Conservation (phyloP, 2,888 invertebrate genomes). For the Amphipoea lucens region DNA sequence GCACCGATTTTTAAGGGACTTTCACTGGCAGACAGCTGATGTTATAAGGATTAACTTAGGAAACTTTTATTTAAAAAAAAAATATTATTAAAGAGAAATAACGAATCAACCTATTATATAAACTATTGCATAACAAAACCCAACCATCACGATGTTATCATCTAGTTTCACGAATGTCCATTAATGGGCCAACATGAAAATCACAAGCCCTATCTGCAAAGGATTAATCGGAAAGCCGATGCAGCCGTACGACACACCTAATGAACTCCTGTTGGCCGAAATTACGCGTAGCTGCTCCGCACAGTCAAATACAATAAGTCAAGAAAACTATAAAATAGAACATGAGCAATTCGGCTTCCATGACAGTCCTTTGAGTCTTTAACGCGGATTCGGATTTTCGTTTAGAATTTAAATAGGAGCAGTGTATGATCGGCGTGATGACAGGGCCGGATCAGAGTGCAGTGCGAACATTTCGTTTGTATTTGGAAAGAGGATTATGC, state of each 20-base stretch:
- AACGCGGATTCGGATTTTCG: constrained; percentile 10
- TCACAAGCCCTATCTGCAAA: constrained; percentile 49
- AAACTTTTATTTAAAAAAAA: too few relatives aligned
- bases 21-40: too few relatives aligned
- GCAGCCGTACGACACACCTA: background rate
- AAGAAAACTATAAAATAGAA: constrained; percentile 9
- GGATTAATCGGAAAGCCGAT: constrained; percentile 36
- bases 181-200: constrained; percentile 42
- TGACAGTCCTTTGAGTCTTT: constrained; percentile 4
- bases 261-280: constrained; percentile 6
- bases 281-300: background rate
- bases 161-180: constrained; percentile 12
- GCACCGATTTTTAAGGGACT: too few relatives aligned
- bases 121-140: background rate
- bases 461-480: background rate
- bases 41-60: too few relatives aligned
- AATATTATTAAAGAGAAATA: background rate
- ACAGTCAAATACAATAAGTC: background rate
- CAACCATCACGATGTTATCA: background rate
- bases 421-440: constrained; percentile 11
- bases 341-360: background rate
- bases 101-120: too few relatives aligned
- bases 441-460: background rate
- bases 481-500: constrained; percentile 18
- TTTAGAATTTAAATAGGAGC: constrained; percentile 49